Evolutionary conservation across 1,140 invertebrate genomes (phyloP).

Genomic region (Planococcus citri): DNA sequence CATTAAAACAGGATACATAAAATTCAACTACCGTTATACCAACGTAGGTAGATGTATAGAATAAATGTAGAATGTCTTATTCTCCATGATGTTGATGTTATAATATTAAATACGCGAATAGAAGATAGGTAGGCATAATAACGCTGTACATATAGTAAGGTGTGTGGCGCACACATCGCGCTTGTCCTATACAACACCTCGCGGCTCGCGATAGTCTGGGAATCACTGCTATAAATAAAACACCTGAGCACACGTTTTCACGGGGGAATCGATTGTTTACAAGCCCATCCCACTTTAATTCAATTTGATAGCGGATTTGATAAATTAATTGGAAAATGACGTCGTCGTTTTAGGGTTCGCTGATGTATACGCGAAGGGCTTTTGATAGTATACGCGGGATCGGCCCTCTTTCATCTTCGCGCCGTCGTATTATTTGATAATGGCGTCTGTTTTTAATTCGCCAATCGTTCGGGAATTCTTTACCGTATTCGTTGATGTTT

Average conservation of each 20-base stretch:
- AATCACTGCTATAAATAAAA: conserved; percentile 14
- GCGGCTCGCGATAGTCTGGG: neutral
- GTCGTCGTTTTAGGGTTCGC: neutral
- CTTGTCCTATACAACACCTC: too few species aligned
- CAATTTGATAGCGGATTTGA: conserved; percentile 17
- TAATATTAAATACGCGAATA: too few species aligned
- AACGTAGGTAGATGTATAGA: too few species aligned
- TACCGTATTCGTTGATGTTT: neutral
- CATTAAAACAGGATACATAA: neutral
- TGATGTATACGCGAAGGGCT: neutral
- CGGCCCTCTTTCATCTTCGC: neutral
- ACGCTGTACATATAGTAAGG: too few species aligned
- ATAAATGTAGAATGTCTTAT: too few species aligned
- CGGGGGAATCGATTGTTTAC: neutral
- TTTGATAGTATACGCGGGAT: neutral
- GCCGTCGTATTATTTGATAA: neutral
- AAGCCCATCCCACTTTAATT: conserved; percentile 7
- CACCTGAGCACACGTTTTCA: neutral
- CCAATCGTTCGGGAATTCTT: neutral
- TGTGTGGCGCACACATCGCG: neutral
- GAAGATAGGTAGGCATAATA: too few species aligned
- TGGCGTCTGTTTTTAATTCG: conserved; percentile 17
- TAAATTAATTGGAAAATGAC: conserved; percentile 12
- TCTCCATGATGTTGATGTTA: too few species aligned
- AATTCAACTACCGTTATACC: neutral